These are phyloP conservation scores for Ichneumoninae sp. DNA, from an alignment of 2,888 invertebrate genomes.

Conservation along the genomic window DNA sequence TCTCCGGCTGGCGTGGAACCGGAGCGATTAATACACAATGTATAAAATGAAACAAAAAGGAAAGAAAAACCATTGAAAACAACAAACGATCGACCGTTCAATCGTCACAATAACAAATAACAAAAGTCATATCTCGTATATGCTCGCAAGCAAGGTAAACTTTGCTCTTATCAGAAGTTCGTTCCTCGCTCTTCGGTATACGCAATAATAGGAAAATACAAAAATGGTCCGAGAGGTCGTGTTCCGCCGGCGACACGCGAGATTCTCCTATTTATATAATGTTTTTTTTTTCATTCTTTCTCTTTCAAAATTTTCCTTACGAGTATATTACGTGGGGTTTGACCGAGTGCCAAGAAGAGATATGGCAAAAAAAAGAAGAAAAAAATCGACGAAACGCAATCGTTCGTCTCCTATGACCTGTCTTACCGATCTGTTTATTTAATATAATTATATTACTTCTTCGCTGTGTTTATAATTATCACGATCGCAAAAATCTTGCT, in stretches of 20 bases:
- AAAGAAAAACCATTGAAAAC: constrained; percentile 13
- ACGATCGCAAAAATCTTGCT: constrained; percentile 44
- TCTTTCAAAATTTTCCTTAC: neutral
- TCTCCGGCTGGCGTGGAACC: constrained; percentile 15
- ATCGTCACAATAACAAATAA: constrained; percentile 33
- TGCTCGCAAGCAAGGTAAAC: constrained; percentile 17
- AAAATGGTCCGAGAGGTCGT: constrained; percentile 71
- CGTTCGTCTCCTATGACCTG: constrained; percentile 5
- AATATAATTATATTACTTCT: neutral
- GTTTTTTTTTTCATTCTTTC: neutral
- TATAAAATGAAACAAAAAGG: constrained; percentile 6
- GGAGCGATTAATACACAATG: constrained; percentile 21
- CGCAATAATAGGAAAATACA: constrained; percentile 66
- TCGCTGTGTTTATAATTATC: constrained; percentile 16
- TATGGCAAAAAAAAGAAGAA: constrained; percentile 44
- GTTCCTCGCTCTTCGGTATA: constrained; percentile 10
- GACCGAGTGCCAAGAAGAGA: neutral
- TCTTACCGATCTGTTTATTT: neutral
- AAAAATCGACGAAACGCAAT: constrained; percentile 46
- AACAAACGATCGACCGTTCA: constrained; percentile 10
- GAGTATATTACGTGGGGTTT: neutral
- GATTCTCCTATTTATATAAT: constrained; percentile 12
- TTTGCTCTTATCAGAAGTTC: constrained; percentile 4
- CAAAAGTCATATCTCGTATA: constrained; percentile 26
- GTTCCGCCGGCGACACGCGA: constrained; percentile 60